A percentile compares a stretch with the other conserved stretches of the same genome.
phyloP scores from a whole-genome alignment of 2,888 invertebrate genomes.

The Trichopria drosophilae region DNA sequence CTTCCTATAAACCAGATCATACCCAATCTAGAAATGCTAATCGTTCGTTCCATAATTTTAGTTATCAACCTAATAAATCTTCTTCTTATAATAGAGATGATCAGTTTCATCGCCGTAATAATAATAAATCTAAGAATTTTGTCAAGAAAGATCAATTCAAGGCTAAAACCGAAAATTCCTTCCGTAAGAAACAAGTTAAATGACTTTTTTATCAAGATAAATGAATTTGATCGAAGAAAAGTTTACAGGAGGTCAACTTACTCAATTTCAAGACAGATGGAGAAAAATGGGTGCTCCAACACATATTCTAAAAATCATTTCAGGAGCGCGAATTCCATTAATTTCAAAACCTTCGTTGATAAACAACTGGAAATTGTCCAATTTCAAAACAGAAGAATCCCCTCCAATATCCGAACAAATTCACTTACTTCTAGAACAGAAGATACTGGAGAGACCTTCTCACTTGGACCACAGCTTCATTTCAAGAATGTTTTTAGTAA shows the following conservation, averaged over 20 bases:
- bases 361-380: conserved; percentile 17
- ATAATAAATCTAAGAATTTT: too few relatives aligned
- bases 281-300: conserved; percentile 17
- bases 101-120: too few relatives aligned
- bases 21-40: background rate
- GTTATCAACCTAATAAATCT: too few relatives aligned
- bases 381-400: conserved; percentile 13
- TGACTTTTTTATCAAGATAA: conserved; percentile 12
- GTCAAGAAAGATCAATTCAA: conserved; percentile 5
- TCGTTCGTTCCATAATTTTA: too few relatives aligned
- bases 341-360: conserved; percentile 15
- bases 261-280: conserved; percentile 31
- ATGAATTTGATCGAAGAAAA: too few relatives aligned
- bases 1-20: background rate
- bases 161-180: conserved; percentile 14
- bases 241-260: conserved; percentile 18
- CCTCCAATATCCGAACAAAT: conserved; percentile 19
- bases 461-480: conserved; percentile 18
- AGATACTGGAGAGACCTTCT: conserved; percentile 13
- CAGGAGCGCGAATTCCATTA: conserved; percentile 20
- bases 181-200: conserved; percentile 17
- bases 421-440: conserved; percentile 12
- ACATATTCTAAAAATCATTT: conserved; percentile 23
- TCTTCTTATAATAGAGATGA: too few relatives aligned
- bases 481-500: conserved; percentile 23